Base-by-base conservation (phyloP, 2,113 vertebrate genomes). In the Thoracochromis brauschi region DNA sequence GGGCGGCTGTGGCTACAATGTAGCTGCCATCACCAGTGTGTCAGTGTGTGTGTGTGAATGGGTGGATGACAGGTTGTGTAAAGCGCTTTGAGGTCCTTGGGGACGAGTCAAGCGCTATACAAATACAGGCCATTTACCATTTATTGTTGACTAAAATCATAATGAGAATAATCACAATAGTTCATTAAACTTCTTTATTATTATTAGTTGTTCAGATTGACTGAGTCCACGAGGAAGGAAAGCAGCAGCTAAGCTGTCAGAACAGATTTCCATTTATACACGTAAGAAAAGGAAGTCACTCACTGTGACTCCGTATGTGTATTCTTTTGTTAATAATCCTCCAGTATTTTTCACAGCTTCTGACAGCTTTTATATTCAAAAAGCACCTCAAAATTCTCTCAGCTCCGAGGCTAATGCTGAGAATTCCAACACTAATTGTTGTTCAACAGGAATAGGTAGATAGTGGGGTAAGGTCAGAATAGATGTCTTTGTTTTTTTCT, bases 31-130 rank as follows among this genome's bases (percentile, higher is more conserved):
- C 54, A 57, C 54, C 54, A 3, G 54, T 14, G 54, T 55, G 53
- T 54, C 10, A 21, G 1, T 53, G 49, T 51, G 42, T 6, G 40
- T 42, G 40, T 17, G 7, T 16, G 40, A 6, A 2, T 13, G 11
- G 0, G 6, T 13, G n/a, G 9, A 5, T 51, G 47, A 49, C 1
- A 19, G 51, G 51, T 0, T 26, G 54, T 8, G 54, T 57, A 3
- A 57, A 57, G 54, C 3, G 24, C 54, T 57, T 57, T 29, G 24
- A 3, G 55, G 24, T 57, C 55, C 55, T 57, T 16, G 14, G 55
- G 24, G 1, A 29, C 2, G 0, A 29, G 13, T 57, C 9, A 16
- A 29, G 55, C 2, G 3, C 13, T 29, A 0, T 57, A 57, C 4
- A 57, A 57, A 57, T 57, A 5, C 24, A 57, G 24, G 2, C 24